These are phyloP conservation scores for Glaucopsyche alexis DNA, from an alignment of 2,888 invertebrate species.

Conservation along the genomic window DNA sequence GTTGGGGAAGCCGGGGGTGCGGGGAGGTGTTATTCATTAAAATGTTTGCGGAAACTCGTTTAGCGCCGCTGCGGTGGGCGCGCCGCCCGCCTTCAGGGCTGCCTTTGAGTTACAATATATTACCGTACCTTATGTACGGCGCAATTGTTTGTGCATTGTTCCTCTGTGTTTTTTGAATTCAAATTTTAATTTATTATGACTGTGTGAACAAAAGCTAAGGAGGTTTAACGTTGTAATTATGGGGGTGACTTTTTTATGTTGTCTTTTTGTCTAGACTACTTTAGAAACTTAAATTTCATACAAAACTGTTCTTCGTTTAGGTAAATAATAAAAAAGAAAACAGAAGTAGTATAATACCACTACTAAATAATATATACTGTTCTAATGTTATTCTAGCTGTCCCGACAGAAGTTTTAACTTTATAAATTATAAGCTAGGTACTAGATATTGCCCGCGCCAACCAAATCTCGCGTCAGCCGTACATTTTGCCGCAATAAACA, in stretches of 20 bases:
- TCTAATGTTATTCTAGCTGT: no score
- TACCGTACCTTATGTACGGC: conserved; percentile 23
- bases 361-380: no score
- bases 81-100: conserved; percentile 47
- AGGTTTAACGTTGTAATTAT: conserved; percentile 5
- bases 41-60: conserved; percentile 80
- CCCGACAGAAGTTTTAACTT: no score
- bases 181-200: conserved; percentile 19
- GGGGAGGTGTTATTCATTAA: conserved; percentile 78
- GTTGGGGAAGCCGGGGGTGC: conserved; percentile 53
- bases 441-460: no score
- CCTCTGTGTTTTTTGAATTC: conserved; percentile 11
- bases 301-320: neutral
- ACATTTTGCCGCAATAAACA: no score
- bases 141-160: conserved; percentile 17
- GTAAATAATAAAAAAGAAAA: neutral
- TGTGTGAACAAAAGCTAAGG: conserved; percentile 15
- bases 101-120: conserved; percentile 38
- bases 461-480: no score
- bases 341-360: neutral
- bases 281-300: neutral
- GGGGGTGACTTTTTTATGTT: neutral
- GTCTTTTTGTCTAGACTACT: neutral
- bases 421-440: no score
- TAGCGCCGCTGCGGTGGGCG: conserved; percentile 73